phyloP scores from a whole-genome alignment of 2,888 invertebrate genomes.

The Actias luna region DNA sequence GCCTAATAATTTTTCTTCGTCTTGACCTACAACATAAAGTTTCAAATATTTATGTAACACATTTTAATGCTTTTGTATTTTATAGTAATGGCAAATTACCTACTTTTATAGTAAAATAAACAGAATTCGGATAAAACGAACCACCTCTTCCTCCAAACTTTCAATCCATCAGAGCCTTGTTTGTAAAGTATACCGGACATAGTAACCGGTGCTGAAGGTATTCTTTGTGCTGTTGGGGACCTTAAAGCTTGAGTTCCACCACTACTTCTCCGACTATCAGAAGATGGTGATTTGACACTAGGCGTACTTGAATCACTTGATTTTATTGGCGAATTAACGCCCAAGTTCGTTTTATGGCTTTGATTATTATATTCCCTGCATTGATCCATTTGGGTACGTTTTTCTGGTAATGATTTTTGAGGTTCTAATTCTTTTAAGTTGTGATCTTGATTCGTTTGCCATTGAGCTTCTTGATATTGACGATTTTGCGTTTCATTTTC shows the following conservation, averaged over 20 bases:
- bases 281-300: constrained; percentile 75
- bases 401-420: constrained; percentile 56
- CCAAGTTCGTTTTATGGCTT: constrained; percentile 53
- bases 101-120: constrained; percentile 96
- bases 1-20: constrained; percentile 93
- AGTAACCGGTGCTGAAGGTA: constrained; percentile 91
- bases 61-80: not conserved
- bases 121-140: constrained; percentile 96
- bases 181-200: constrained; percentile 95
- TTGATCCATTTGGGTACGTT: constrained; percentile 57
- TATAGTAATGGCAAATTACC: constrained; percentile 37
- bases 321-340: constrained; percentile 69
- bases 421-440: constrained; percentile 64
- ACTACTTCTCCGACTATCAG: constrained; percentile 74
- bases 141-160: constrained; percentile 97
- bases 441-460: constrained; percentile 61
- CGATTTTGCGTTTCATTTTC: constrained; percentile 66
- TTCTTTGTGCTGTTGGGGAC: constrained; percentile 92
- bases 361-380: constrained; percentile 61
- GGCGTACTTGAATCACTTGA: constrained; percentile 74
- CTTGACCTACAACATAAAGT: constrained; percentile 83
- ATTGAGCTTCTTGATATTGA: constrained; percentile 65
- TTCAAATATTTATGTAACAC: not conserved
- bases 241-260: constrained; percentile 84
- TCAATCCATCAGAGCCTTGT: constrained; percentile 95